These are phyloP conservation scores for Cataglyphis livida DNA, from an alignment of 2,888 invertebrate genomes.

Conservation along the genomic window DNA sequence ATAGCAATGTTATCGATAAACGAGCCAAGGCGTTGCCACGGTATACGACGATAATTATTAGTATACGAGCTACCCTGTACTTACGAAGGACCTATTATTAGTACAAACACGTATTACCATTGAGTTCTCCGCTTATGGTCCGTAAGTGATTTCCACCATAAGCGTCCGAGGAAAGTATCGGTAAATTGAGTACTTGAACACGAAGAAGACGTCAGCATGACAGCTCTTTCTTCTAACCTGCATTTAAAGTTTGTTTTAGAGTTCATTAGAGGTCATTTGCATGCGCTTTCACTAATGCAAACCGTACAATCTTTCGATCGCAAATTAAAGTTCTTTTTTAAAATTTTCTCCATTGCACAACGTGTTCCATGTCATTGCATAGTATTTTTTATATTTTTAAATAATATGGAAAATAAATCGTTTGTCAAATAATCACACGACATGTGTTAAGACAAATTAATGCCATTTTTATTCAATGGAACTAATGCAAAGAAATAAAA, in stretches of 20 bases:
- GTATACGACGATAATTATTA: conserved; percentile 68
- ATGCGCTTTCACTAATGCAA: not conserved
- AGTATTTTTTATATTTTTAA: not conserved
- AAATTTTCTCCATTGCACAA: not conserved
- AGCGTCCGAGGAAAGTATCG: conserved; percentile 65
- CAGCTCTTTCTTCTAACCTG: conserved; percentile 48
- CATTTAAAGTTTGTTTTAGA: conserved; percentile 52
- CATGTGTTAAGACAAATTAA: not conserved
- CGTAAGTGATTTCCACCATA: conserved; percentile 72
- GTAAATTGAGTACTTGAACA: conserved; percentile 67
- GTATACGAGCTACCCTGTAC: conserved; percentile 66
- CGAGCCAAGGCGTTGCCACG: conserved; percentile 42
- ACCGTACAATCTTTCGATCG: not conserved
- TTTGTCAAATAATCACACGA: not conserved
- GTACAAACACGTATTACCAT: conserved; percentile 71
- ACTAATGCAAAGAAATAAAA: not conserved
- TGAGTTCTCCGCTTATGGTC: conserved; percentile 67
- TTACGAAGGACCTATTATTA: conserved; percentile 73
- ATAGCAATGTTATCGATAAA: conserved; percentile 58
- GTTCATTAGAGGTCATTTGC: conserved; percentile 42
- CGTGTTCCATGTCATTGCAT: not conserved
- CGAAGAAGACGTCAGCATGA: conserved; percentile 69
- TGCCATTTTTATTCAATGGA: not conserved
- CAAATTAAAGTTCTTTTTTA: not conserved
- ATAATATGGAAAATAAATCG: not conserved